Evolutionary conservation across 2,888 invertebrate species (phyloP), one percentile per base, ranked within the genome.

Genomic region (Pecten maximus): DNA sequence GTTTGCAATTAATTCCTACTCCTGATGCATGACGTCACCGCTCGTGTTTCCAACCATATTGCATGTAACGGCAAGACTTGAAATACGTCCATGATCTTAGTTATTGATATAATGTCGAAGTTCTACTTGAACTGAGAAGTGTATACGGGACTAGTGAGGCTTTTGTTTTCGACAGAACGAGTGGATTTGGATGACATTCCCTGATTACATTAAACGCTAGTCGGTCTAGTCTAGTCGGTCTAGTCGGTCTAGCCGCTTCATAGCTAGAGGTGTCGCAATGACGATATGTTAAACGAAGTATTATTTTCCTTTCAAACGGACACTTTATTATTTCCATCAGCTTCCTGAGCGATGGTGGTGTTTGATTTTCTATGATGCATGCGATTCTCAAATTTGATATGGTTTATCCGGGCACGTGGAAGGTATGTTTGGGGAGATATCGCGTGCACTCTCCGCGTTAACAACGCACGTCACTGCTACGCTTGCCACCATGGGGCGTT

Each of bases 321-420:
- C 74, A 74, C 74, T 28, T 74, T 35, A 74, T 35, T 10, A 8
- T 28, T 35, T 74, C 10, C 35, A 28, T 74, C 74, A 35, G 35
- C 35, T 74, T 74, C 74, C 28, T 23, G 0, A 10, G 35, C 74
- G 35, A 35, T 74, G 28, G 10, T 74, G 60, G 35, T 74, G 74
- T 74, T 74, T 74, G 74, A 74, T 74, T 74, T 74, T 74, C 74
- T 35, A 0, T 74, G 74, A 74, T 74, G 74, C 74, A 74, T 74
- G 74, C 74, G 35, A 74, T 74, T 74, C 10, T 74, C 74, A 74
- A 74, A 74, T 35, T 74, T 74, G 74, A 74, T 74, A 28, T 74
- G 28, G 35, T 74, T 74, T 74, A 28, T 35, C 28, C 74, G 19
- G 3, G 74, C 74, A 74, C 74, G 74, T 74, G 74, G 28, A 74